These are phyloP conservation scores for Athripsodes cinereus DNA, from an alignment of 2,888 invertebrate genomes.

Conservation along the genomic window DNA sequence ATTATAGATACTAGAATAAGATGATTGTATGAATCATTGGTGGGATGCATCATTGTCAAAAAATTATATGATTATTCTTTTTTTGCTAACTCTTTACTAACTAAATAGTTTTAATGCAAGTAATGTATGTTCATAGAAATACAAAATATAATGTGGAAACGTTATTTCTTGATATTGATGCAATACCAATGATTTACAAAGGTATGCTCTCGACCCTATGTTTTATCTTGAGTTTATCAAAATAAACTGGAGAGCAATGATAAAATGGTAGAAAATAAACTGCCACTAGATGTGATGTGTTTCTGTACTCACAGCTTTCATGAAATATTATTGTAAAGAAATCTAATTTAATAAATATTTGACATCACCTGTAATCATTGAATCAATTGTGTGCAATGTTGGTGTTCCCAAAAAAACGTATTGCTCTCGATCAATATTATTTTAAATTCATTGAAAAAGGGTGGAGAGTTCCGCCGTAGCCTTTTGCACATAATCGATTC, in stretches of 20 bases:
- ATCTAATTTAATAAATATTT: slow-evolving; percentile 40
- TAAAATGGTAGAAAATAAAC: background rate
- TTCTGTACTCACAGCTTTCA: slow-evolving; percentile 11
- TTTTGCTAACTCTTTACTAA: too few species aligned
- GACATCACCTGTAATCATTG: slow-evolving; percentile 54
- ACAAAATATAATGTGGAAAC: too few species aligned
- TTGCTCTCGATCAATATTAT: slow-evolving; percentile 14
- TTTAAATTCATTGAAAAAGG: slow-evolving; percentile 32
- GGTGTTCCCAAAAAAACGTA: slow-evolving; percentile 9
- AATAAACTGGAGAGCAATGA: background rate
- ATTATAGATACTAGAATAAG: too few species aligned
- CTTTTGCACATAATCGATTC: slow-evolving; percentile 57
- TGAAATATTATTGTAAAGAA: slow-evolving; percentile 18
- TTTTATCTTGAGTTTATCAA: background rate
- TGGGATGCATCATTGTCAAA: too few species aligned
- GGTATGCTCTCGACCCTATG: background rate
- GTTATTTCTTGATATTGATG: too few species aligned
- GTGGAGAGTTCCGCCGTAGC: slow-evolving; percentile 50
- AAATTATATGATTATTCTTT: too few species aligned
- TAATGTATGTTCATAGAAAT: too few species aligned
- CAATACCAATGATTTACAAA: background rate
- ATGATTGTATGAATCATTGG: too few species aligned
- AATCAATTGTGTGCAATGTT: slow-evolving; percentile 53
- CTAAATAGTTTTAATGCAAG: too few species aligned
- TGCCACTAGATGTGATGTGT: background rate